A percentile compares a stretch with the other conserved stretches of the same genome.
phyloP scores from a whole-genome alignment of 1,140 invertebrate genomes.

The Maconellicoccus hirsutus region DNA sequence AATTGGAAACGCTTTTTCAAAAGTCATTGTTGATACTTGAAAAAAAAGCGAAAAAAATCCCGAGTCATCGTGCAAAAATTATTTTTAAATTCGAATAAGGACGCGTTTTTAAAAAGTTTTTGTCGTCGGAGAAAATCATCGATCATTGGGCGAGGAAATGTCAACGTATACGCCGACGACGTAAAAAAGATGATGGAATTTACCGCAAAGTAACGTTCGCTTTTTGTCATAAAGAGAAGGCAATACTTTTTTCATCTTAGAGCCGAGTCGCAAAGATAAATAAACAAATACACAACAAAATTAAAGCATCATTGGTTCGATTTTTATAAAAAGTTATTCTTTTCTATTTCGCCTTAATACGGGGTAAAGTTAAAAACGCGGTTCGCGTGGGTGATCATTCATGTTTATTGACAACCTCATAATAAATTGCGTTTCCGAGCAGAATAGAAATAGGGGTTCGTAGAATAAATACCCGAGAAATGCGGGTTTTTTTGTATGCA shows the following conservation, averaged over 20 bases:
- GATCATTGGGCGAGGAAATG: neutral
- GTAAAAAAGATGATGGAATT: neutral
- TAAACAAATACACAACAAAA: neutral
- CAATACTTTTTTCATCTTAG: neutral
- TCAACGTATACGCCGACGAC: neutral
- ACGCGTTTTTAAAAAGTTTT: neutral
- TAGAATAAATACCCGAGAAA: neutral
- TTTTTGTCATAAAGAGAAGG: neutral
- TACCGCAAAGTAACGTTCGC: neutral
- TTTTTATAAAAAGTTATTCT: constrained; percentile 2
- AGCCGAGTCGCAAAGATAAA: neutral
- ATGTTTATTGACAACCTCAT: constrained; percentile 9
- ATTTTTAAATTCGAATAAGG: neutral
- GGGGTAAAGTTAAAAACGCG: constrained; percentile 8
- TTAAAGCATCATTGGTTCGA: neutral
- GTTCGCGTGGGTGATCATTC: constrained; percentile 6
- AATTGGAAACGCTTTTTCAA: neutral
- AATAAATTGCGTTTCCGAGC: neutral
- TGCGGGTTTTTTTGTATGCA: neutral
- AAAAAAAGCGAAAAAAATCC: neutral
- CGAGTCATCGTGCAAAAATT: neutral
- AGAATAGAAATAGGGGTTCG: neutral
- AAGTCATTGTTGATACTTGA: neutral
- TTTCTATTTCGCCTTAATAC: neutral
- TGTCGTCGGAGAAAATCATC: neutral